These are phyloP conservation scores for Ambastaia sidthimunki DNA, from an alignment of 2,797 vertebrate species.

Conservation along the genomic window DNA sequence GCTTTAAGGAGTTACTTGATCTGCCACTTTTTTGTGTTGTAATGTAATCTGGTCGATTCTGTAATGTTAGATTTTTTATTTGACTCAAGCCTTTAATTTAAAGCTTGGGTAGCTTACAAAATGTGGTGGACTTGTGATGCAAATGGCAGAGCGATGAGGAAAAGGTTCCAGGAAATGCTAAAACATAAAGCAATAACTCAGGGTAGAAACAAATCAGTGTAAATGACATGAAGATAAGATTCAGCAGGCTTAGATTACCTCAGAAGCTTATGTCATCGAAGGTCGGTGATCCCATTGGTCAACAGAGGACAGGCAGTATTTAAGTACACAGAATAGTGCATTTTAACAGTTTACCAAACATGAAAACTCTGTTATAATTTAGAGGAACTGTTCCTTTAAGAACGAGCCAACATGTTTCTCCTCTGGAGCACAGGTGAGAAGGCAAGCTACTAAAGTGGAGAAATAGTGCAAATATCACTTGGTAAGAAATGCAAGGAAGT, in stretches of 20 bases:
- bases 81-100: too few relatives aligned
- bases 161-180: constrained; percentile 3
- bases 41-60: too few relatives aligned
- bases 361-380: neutral
- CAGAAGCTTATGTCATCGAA: constrained; percentile 48
- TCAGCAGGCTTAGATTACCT: constrained; percentile 55
- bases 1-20: too few relatives aligned
- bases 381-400: neutral
- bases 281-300: constrained; percentile 52
- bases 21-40: too few relatives aligned
- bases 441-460: constrained; percentile 37
- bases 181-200: constrained; percentile 24
- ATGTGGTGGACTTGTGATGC: neutral
- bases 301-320: constrained; percentile 49
- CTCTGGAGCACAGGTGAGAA: neutral
- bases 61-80: neutral
- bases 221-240: constrained; percentile 52
- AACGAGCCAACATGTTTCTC: too few relatives aligned
- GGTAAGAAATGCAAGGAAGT: neutral
- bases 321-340: constrained; percentile 55
- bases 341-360: neutral
- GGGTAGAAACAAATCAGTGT: constrained; percentile 54
- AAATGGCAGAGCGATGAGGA: constrained; percentile 41
- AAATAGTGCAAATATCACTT: constrained; percentile 53
- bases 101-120: too few relatives aligned